A percentile compares a stretch with the other conserved stretches of the same genome.
phyloP scores from a whole-genome alignment of 2,888 invertebrate genomes.

The Orthonevra nobilis region DNA sequence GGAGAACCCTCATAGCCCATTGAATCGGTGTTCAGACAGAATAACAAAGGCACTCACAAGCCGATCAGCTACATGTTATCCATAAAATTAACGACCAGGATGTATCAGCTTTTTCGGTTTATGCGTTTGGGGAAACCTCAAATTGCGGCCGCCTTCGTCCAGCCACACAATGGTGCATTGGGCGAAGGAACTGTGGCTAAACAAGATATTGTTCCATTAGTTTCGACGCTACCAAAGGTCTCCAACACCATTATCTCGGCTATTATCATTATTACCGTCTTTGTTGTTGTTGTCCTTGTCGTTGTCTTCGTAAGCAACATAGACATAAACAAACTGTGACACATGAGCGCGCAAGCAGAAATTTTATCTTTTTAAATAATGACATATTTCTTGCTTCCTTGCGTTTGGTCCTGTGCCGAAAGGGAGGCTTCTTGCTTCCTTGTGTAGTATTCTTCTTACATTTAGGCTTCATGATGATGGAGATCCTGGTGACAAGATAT shows the following conservation, averaged over 20 bases:
- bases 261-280: slow-evolving; percentile 44
- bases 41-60: slow-evolving; percentile 4
- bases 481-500: slow-evolving; percentile 61
- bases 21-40: too few species aligned
- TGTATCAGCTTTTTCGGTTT: background rate
- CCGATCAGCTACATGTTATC: background rate
- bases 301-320: slow-evolving; percentile 58
- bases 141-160: background rate
- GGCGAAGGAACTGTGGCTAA: slow-evolving; percentile 1
- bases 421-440: background rate
- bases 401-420: slow-evolving; percentile 22
- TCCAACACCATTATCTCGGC: slow-evolving; percentile 37
- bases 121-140: background rate
- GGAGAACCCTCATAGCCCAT: too few species aligned
- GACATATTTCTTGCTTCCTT: slow-evolving; percentile 66
- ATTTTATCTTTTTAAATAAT: slow-evolving; percentile 70
- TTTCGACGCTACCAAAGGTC: slow-evolving; percentile 29
- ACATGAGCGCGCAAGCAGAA: slow-evolving; percentile 69
- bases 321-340: slow-evolving; percentile 65
- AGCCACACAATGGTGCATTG: background rate
- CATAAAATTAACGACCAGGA: slow-evolving; percentile 9
- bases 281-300: slow-evolving; percentile 1
- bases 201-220: slow-evolving; percentile 37
- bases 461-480: slow-evolving; percentile 38
- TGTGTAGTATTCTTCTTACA: too few species aligned